These are phyloP conservation scores for Saxidomus purpurata DNA, from an alignment of 1,140 invertebrate species.

Conservation along the genomic window DNA sequence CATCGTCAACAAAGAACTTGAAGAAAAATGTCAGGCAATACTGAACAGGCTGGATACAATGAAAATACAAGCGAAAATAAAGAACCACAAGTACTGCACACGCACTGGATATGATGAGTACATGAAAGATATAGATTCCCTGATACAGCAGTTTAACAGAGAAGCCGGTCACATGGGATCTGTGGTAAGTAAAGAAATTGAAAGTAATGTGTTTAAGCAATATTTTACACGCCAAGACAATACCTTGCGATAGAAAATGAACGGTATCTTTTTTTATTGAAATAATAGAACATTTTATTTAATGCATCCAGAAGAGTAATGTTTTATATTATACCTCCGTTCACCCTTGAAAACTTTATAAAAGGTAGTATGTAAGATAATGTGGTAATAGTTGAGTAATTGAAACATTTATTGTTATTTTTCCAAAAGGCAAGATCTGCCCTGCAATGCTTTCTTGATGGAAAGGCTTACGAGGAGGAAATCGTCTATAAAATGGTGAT, in stretches of 20 bases:
- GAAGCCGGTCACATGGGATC: background rate
- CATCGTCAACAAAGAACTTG: background rate
- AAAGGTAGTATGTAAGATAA: too few species aligned
- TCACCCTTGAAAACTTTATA: too few species aligned
- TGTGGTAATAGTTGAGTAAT: too few species aligned
- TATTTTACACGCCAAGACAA: too few species aligned
- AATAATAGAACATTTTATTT: too few species aligned
- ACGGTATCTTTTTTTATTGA: too few species aligned
- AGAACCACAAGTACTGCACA: background rate
- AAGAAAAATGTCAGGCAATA: background rate
- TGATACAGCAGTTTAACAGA: background rate
- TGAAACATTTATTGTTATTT: too few species aligned
- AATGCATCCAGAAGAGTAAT: too few species aligned
- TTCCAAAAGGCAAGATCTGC: background rate
- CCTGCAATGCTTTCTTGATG: background rate
- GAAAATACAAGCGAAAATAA: background rate
- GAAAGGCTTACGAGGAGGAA: background rate
- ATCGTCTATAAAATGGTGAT: background rate
- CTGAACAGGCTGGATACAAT: background rate
- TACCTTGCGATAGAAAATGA: too few species aligned
- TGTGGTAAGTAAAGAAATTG: background rate
- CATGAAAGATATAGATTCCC: background rate
- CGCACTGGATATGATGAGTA: background rate
- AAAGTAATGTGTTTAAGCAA: too few species aligned
- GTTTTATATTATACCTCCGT: too few species aligned